phyloP scores from a whole-genome alignment of 2,888 invertebrate genomes.

The Thyatira batis region DNA sequence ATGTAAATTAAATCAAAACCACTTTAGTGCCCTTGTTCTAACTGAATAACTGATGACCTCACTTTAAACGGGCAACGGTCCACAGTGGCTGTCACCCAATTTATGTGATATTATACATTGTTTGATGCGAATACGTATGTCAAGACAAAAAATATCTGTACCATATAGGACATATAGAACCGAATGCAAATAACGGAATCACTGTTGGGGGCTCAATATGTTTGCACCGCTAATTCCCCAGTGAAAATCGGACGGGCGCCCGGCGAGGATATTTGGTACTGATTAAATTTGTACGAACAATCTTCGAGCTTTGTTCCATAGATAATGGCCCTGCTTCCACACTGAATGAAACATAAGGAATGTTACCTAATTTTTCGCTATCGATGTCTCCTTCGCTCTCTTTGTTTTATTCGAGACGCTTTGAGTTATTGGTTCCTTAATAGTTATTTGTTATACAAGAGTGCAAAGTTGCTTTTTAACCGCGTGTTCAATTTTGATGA shows the following conservation, averaged over 20 bases:
- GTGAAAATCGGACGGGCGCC: slow-evolving; percentile 39
- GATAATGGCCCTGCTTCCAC: slow-evolving; percentile 51
- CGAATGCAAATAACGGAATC: slow-evolving; percentile 17
- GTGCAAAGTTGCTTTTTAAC: too few species aligned
- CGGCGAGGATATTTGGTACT: slow-evolving; percentile 48
- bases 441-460: too few species aligned
- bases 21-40: not conserved
- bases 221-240: slow-evolving; percentile 47
- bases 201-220: slow-evolving; percentile 32
- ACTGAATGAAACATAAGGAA: slow-evolving; percentile 64
- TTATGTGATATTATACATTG: not conserved
- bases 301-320: slow-evolving; percentile 56
- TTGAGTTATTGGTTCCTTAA: too few species aligned
- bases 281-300: slow-evolving; percentile 78
- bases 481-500: too few species aligned
- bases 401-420: slow-evolving; percentile 16
- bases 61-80: not conserved
- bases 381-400: slow-evolving; percentile 31
- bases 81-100: not conserved
- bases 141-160: slow-evolving; percentile 28
- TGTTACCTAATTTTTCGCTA: slow-evolving; percentile 37
- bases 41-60: not conserved
- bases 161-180: slow-evolving; percentile 39
- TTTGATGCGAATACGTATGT: not conserved
- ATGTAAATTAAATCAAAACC: not conserved